Base-by-base conservation (phyloP, 2,888 invertebrate genomes). In the Perizoma flavofasciatum region DNA sequence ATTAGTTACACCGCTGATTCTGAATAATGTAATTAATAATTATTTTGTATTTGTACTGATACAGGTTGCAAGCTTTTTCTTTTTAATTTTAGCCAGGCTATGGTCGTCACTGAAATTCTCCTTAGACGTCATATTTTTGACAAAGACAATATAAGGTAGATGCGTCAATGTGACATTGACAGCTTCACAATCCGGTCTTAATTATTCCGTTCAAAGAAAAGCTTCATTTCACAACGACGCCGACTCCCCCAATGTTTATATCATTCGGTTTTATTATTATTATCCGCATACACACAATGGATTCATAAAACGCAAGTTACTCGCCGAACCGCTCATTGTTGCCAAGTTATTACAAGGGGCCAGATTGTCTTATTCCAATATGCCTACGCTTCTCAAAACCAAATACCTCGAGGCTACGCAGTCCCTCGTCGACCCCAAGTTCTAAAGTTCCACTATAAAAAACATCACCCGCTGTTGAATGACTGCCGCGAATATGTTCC, bases 321-420 rank as follows among this genome's bases (percentile, higher is more conserved):
- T 61, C 61, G 63, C 61, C 62, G 61, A 49, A 58, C 66, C 56
- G 54, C 61, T 65, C 65, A 71, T 71, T 71, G 71, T 71, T 69
- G 59, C 53, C 53, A 65, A 70, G 81, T 82, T 86, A 83, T 85
- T 83, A 75, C 71, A 81, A 75, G 77, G 84, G 82, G 77, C 71
- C 79, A 81, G 84, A 86, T 85, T 83, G 84, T 86, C 88, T 88
- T 86, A 81, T 82, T 78, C 82, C 88, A 86, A 88, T 88, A 87
- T 81, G 82, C 80, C 77, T 77, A 77, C 74, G 75, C 77, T 49
- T 65, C 66, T 83, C 80, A 74, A 85, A 85, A 82, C 78, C 82
- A 89, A 89, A 90, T 83, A 90, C 83, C 91, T 85, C 68, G 75
- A 78, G 89, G 91, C 88, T 58, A 74, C 56, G 61, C 66, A 68